These are phyloP conservation scores for Myiopsitta monachus DNA, from an alignment of 2,113 vertebrate species.

Conservation along the genomic window DNA sequence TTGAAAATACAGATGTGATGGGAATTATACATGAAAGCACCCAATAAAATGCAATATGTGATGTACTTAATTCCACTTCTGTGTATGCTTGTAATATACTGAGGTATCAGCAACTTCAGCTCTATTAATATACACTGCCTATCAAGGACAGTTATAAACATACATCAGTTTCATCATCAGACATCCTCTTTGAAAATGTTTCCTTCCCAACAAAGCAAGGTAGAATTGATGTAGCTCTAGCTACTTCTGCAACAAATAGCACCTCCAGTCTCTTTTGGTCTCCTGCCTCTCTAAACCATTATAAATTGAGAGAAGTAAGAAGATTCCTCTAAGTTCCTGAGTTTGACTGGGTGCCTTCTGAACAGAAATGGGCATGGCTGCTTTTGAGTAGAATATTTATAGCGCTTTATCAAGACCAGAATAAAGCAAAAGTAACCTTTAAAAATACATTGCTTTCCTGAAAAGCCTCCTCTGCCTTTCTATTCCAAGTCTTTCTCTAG, in stretches of 20 bases:
- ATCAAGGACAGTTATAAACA: neutral
- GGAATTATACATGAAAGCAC: slow-evolving; percentile 25
- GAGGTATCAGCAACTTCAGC: neutral
- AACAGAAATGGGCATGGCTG: neutral
- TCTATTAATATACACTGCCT: neutral
- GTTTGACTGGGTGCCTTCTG: neutral
- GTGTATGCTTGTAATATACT: neutral
- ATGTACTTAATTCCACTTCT: neutral
- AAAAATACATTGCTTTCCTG: neutral
- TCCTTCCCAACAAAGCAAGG: neutral
- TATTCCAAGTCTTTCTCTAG: neutral
- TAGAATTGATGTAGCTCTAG: neutral
- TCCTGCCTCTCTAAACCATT: neutral
- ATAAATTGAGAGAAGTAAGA: neutral
- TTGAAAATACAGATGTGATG: slow-evolving; percentile 6
- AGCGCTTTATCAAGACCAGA: neutral
- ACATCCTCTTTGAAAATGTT: neutral
- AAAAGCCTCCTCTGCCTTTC: neutral
- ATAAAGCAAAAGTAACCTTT: neutral
- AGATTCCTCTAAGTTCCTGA: neutral
- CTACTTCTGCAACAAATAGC: neutral
- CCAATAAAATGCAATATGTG: neutral
- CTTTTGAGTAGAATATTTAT: neutral
- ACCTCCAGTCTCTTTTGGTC: neutral
- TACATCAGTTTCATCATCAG: neutral